These are phyloP conservation scores for Calliopsis andreniformis DNA, from an alignment of 1,140 invertebrate genomes.

Conservation along the genomic window DNA sequence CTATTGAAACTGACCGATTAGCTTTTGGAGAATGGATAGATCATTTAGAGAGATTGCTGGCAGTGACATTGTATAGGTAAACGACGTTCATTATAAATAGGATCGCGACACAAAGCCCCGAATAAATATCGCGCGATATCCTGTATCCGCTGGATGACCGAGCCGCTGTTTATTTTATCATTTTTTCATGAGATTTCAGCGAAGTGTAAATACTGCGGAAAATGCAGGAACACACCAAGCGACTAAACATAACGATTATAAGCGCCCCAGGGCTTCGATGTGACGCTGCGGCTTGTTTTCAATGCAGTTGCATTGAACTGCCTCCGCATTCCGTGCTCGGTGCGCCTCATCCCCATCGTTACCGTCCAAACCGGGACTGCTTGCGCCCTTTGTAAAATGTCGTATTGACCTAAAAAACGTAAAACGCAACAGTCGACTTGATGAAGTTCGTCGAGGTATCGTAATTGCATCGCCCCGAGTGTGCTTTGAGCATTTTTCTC, in stretches of 20 bases:
- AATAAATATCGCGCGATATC: conserved; percentile 66
- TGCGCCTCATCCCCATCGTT: conserved; percentile 56
- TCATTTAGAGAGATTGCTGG: conserved; percentile 22
- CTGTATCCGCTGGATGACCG: conserved; percentile 51
- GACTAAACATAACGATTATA: conserved; percentile 70
- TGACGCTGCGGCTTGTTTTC: conserved; percentile 57
- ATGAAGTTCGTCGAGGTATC: conserved; percentile 54
- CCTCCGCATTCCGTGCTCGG: conserved; percentile 45
- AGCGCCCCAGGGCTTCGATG: conserved; percentile 60
- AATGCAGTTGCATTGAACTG: conserved; percentile 63
- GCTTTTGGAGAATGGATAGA: conserved; percentile 37
- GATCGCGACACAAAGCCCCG: conserved; percentile 61
- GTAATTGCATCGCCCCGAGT: conserved; percentile 54
- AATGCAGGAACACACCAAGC: conserved; percentile 63
- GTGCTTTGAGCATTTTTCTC: conserved; percentile 39
- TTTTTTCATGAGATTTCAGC: conserved; percentile 68
- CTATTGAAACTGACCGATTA: conserved; percentile 39
- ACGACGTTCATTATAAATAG: conserved; percentile 66
- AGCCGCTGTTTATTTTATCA: conserved; percentile 65
- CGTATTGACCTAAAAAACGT: conserved; percentile 60
- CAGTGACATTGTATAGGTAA: conserved; percentile 58
- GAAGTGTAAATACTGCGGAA: conserved; percentile 66
- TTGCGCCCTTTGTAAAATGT: conserved; percentile 62
- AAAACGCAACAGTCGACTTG: conserved; percentile 57
- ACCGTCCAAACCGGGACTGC: conserved; percentile 47